Conservation (phyloP, 2,888 invertebrate genomes). For the Nysson spinosus region DNA sequence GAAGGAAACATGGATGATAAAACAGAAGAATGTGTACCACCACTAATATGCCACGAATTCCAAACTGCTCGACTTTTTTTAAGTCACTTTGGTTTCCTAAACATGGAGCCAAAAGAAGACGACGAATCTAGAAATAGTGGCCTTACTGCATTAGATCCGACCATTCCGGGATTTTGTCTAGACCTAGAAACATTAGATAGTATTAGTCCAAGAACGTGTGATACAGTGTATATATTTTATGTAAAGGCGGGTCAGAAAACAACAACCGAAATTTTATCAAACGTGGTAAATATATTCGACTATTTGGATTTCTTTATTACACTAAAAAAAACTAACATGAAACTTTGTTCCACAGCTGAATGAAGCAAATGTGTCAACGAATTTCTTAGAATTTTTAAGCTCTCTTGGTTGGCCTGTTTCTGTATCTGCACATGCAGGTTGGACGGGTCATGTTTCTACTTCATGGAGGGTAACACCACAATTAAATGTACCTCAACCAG, state of each 20-base stretch:
- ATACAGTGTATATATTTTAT: conserved; percentile 96
- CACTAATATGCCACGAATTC: conserved; percentile 92
- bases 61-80: conserved; percentile 96
- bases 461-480: conserved; percentile 84
- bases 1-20: conserved; percentile 75
- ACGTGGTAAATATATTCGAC: conserved; percentile 81
- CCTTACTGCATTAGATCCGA: conserved; percentile 85
- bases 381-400: conserved; percentile 80
- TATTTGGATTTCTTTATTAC: too few species aligned
- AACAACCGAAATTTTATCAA: conserved; percentile 88
- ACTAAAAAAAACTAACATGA: too few species aligned
- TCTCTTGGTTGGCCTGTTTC: conserved; percentile 93
- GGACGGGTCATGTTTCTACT: conserved; percentile 94
- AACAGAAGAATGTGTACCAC: conserved; percentile 87
- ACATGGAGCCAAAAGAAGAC: conserved; percentile 68
- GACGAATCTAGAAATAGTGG: conserved; percentile 77
- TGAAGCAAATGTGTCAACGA: conserved; percentile 77
- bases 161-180: conserved; percentile 84
- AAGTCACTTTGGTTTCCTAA: conserved; percentile 95
- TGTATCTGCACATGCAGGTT: conserved; percentile 92
- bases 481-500: conserved; percentile 56
- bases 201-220: conserved; percentile 90
- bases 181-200: conserved; percentile 92
- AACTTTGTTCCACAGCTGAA: conserved; percentile 65
- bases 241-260: conserved; percentile 90